Evolutionary conservation across 1,140 invertebrate species (phyloP).

Genomic region (Hycleus phaleratus): DNA sequence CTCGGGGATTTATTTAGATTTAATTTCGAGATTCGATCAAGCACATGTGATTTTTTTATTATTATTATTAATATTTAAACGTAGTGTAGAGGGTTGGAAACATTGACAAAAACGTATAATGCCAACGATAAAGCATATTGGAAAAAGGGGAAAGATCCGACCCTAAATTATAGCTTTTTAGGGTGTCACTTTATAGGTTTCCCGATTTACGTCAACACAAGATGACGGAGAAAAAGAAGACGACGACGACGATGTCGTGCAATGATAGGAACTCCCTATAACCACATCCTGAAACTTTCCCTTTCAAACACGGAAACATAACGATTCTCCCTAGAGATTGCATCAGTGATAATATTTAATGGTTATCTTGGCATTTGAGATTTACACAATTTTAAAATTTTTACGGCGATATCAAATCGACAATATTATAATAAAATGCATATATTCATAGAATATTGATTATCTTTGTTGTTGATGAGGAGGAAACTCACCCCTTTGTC

Average conservation of each 20-base stretch:
- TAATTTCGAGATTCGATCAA: constrained; percentile 5
- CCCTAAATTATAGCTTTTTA: constrained; percentile 27
- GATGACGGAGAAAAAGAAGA: constrained; percentile 18
- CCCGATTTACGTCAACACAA: constrained; percentile 30
- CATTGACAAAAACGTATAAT: constrained; percentile 15
- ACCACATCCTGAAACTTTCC: constrained; percentile 5
- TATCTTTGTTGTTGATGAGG: too few species aligned
- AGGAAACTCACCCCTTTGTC: too few species aligned
- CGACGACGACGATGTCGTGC: background rate
- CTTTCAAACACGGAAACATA: background rate
- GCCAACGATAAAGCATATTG: constrained; percentile 25
- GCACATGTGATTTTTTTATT: too few species aligned
- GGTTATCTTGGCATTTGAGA: constrained; percentile 23
- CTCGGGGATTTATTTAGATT: background rate
- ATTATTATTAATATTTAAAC: too few species aligned
- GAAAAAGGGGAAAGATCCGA: constrained; percentile 19
- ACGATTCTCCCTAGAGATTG: constrained; percentile 11
- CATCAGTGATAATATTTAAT: constrained; percentile 21
- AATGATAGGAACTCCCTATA: constrained; percentile 19
- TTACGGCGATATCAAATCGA: too few species aligned
- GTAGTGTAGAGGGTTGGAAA: too few species aligned
- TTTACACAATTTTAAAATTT: constrained; percentile 17
- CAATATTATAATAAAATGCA: background rate
- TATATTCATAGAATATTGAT: constrained; percentile 15
- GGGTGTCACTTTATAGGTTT: constrained; percentile 30